Evolutionary conservation across 2,888 invertebrate genomes (phyloP).

Genomic region (Cosmia pyralina): DNA sequence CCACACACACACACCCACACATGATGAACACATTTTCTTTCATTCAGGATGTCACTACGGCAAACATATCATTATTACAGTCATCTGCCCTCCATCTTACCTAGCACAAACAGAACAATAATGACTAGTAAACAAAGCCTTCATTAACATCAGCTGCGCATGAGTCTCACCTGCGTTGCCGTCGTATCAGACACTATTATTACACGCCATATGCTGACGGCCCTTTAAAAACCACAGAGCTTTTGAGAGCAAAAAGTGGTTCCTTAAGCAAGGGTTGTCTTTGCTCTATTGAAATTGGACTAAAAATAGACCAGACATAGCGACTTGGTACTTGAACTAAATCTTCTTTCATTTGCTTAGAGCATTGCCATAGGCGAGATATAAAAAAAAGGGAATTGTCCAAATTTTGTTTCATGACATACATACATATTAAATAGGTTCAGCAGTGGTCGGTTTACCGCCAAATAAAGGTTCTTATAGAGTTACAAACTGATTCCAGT

Average conservation of each 20-base stretch:
- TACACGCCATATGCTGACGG: slow-evolving; percentile 52
- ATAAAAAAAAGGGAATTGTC: background rate
- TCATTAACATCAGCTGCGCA: slow-evolving; percentile 64
- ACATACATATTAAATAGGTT: background rate
- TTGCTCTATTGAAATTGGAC: slow-evolving; percentile 13
- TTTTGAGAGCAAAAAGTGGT: slow-evolving; percentile 29
- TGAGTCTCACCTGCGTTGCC: slow-evolving; percentile 61
- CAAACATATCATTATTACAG: slow-evolving; percentile 47
- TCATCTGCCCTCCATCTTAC: slow-evolving; percentile 41
- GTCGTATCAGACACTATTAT: slow-evolving; percentile 45
- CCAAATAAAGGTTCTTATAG: background rate
- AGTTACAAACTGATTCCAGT: background rate
- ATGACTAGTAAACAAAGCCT: slow-evolving; percentile 52
- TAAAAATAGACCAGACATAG: slow-evolving; percentile 24
- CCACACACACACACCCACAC: too few species aligned
- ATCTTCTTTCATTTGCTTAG: background rate
- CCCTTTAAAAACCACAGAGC: slow-evolving; percentile 34
- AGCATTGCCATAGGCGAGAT: background rate
- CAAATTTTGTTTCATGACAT: background rate
- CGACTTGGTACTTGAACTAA: background rate
- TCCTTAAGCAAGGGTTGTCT: slow-evolving; percentile 36
- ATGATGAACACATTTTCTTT: too few species aligned
- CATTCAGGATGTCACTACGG: slow-evolving; percentile 43
- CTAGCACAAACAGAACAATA: slow-evolving; percentile 33
- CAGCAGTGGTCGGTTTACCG: background rate